These are phyloP conservation scores for Drosophila navojoa DNA, from an alignment of 1,140 invertebrate genomes.

Conservation along the genomic window DNA sequence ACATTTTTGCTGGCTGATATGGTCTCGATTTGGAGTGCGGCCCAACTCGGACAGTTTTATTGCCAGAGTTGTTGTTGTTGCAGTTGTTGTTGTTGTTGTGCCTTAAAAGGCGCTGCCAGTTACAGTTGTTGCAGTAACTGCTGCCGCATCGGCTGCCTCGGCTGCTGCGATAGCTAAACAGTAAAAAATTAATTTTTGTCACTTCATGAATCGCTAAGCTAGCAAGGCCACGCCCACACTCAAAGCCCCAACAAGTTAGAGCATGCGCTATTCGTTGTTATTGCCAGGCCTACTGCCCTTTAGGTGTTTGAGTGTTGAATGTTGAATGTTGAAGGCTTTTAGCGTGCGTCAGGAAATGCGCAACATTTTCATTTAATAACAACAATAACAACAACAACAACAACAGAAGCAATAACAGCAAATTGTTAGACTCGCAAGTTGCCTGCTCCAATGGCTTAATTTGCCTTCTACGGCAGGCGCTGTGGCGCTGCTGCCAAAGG, in stretches of 20 bases:
- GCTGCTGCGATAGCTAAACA: constrained; percentile 74
- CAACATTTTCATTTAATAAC: constrained; percentile 39
- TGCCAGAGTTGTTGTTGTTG: constrained; percentile 40
- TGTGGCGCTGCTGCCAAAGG: background rate
- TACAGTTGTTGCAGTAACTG: constrained; percentile 46
- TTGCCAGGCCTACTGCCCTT: background rate
- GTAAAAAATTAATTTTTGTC: constrained; percentile 83
- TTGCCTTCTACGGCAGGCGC: constrained; percentile 31
- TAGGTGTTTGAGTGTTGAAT: constrained; percentile 43
- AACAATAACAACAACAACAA: constrained; percentile 26
- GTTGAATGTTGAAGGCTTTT: constrained; percentile 15
- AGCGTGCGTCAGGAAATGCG: constrained; percentile 37
- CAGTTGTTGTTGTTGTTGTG: constrained; percentile 22
- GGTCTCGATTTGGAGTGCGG: constrained; percentile 63
- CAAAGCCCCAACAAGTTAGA: background rate
- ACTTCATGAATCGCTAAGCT: constrained; percentile 75
- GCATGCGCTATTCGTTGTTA: constrained; percentile 1
- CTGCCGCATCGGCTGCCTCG: constrained; percentile 24
- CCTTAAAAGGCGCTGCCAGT: constrained; percentile 71
- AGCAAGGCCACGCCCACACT: constrained; percentile 8
- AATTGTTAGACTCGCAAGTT: constrained; percentile 25
- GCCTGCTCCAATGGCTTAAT: constrained; percentile 66
- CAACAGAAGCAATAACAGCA: constrained; percentile 22
- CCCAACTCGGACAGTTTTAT: constrained; percentile 75
- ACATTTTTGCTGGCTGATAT: constrained; percentile 76